A percentile compares a stretch with the other conserved stretches of the same genome.
These are phyloP conservation scores for Dissostichus mawsoni DNA, from an alignment of 2,113 vertebrate genomes.

Conservation along the genomic window DNA sequence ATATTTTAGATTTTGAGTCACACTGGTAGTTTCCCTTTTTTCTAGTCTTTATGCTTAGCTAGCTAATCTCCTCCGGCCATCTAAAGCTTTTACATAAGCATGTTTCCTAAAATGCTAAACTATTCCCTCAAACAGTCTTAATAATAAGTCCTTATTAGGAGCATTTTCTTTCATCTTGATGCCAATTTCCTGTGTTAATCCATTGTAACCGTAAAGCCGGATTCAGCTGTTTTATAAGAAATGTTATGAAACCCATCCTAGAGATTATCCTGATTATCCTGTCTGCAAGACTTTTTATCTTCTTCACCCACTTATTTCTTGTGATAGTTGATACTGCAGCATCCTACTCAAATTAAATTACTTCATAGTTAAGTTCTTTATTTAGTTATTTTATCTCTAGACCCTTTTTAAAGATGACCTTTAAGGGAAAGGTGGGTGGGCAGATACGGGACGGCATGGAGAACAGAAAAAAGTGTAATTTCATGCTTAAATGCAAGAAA, in stretches of 20 bases:
- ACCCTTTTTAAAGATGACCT: neutral
- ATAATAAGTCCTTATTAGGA: neutral
- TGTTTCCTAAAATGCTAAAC: neutral
- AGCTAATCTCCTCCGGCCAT: neutral
- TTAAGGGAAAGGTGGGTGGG: neutral
- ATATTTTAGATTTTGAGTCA: neutral
- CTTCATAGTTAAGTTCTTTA: no score
- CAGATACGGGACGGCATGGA: neutral
- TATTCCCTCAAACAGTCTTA: neutral
- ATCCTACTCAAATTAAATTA: neutral
- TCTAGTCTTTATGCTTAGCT: neutral
- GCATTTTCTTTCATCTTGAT: conserved; percentile 10
- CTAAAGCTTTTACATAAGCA: neutral
- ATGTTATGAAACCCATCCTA: conserved; percentile 7
- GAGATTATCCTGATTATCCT: conserved; percentile 1
- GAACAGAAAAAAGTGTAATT: neutral
- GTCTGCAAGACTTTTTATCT: neutral
- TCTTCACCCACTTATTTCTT: neutral
- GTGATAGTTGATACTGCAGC: neutral
- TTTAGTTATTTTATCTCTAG: no score
- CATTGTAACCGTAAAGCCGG: neutral
- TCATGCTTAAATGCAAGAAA: neutral
- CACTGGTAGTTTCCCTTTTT: neutral
- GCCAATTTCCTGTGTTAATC: neutral
- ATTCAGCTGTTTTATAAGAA: neutral